Percentiles rank a stretch among this genome's conserved stretches.
phyloP scores from a whole-genome alignment of 2,113 vertebrate genomes.

The Chroicocephalus ridibundus region DNA sequence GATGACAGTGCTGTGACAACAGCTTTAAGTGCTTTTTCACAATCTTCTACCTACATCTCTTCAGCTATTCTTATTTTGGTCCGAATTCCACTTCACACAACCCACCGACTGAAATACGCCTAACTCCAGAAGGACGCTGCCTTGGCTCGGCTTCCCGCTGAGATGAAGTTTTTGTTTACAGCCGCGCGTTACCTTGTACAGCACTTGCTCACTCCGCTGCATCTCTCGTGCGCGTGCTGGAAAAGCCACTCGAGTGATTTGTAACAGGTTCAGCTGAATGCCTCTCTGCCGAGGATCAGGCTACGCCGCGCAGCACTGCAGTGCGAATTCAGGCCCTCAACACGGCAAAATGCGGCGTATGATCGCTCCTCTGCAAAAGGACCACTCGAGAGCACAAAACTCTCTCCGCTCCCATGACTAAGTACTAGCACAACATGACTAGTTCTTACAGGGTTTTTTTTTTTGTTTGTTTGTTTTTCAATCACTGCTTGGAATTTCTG shows the following conservation, averaged over 20 bases:
- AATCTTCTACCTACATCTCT: not conserved
- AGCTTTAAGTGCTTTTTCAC: not conserved
- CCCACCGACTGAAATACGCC: not conserved
- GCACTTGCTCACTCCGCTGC: not conserved
- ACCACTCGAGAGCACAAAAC: not conserved
- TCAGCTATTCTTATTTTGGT: not conserved
- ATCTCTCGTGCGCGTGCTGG: not conserved
- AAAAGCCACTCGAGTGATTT: not conserved
- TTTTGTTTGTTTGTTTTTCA: not conserved
- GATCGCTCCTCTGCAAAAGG: not conserved
- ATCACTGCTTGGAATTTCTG: not conserved
- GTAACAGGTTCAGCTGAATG: not conserved
- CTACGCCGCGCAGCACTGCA: accelerated
- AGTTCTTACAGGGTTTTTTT: not conserved
- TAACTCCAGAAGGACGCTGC: not conserved
- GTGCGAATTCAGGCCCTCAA: accelerated
- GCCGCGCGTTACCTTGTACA: accelerated
- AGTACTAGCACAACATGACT: not conserved
- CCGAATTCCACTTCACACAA: not conserved
- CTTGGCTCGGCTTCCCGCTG: not conserved
- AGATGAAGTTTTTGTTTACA: not conserved
- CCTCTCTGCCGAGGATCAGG: not conserved
- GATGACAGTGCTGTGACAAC: not conserved
- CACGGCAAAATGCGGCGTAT: not conserved
- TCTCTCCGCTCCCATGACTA: not conserved